Conservation (phyloP, 2,888 invertebrate species). For the Aporophyla lueneburgensis region DNA sequence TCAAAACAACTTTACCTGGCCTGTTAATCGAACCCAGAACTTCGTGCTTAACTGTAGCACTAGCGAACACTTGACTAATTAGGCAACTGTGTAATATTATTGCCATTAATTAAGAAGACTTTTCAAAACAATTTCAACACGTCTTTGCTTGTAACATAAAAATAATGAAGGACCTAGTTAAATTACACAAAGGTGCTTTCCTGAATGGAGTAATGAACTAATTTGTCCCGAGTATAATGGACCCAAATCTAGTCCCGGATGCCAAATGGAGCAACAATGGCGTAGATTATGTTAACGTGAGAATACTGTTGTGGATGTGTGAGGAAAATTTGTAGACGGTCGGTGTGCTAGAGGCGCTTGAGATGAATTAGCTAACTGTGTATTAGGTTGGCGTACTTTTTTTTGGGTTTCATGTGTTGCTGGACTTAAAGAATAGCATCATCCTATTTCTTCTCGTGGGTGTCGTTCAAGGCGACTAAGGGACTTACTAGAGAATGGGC, state of each 20-base stretch:
- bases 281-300: constrained; percentile 59
- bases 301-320: constrained; percentile 33
- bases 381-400: not conserved
- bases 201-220: constrained; percentile 78
- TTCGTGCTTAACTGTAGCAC: too few relatives aligned
- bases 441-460: too few relatives aligned
- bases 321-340: constrained; percentile 22
- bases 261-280: constrained; percentile 72
- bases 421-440: too few relatives aligned
- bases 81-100: not conserved
- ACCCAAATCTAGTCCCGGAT: constrained; percentile 71
- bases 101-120: not conserved
- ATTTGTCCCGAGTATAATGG: constrained; percentile 78
- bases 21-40: too few relatives aligned
- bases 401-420: too few relatives aligned
- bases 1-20: too few relatives aligned
- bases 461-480: too few relatives aligned
- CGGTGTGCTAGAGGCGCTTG: constrained; percentile 17
- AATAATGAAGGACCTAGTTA: constrained; percentile 15
- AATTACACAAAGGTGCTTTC: constrained; percentile 60
- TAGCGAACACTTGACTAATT: too few relatives aligned
- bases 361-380: constrained; percentile 29
- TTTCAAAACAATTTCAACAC: not conserved
- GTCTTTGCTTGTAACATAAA: not conserved
- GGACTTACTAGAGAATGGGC: too few relatives aligned